Percentiles rank a stretch among this genome's conserved stretches.
phyloP scores from a whole-genome alignment of 2,797 vertebrate genomes.

The Gallinago solitaria region DNA sequence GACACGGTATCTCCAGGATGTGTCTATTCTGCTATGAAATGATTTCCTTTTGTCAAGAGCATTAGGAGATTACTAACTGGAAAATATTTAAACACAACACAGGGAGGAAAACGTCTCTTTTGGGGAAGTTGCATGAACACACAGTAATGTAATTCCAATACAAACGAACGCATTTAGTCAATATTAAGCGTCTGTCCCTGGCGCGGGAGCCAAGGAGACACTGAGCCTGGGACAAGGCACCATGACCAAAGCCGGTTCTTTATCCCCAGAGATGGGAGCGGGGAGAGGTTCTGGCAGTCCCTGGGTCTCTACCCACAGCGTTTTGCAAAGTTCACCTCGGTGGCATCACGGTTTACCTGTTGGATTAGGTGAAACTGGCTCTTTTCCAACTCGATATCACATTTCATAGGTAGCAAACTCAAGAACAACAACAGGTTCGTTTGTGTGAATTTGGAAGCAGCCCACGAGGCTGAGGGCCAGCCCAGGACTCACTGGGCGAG shows the following conservation, averaged over 20 bases:
- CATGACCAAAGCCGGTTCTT: not conserved
- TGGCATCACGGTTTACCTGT: not conserved
- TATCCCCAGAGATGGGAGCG: not conserved
- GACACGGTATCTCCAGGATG: conserved; percentile 22
- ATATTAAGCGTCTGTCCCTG: not conserved
- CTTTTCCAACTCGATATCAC: not conserved
- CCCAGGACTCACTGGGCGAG: not conserved
- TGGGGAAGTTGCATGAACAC: conserved; percentile 27
- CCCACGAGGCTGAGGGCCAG: not conserved
- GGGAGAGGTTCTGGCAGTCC: not conserved
- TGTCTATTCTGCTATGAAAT: conserved; percentile 34
- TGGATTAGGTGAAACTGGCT: conserved; percentile 52
- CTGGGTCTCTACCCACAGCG: not conserved
- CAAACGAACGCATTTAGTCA: not conserved
- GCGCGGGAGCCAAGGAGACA: not conserved
- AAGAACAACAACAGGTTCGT: conserved; percentile 30
- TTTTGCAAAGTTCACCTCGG: not conserved
- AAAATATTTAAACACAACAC: conserved; percentile 69
- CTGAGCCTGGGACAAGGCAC: not conserved
- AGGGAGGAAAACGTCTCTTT: conserved; percentile 55
- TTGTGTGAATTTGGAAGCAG: not conserved
- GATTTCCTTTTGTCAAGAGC: conserved; percentile 41
- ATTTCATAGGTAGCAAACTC: conserved; percentile 66
- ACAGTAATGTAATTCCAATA: not conserved
- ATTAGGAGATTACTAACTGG: conserved; percentile 54